Base-by-base conservation (phyloP, 92 coral and sea anemone species). In the Porites divaricata region DNA sequence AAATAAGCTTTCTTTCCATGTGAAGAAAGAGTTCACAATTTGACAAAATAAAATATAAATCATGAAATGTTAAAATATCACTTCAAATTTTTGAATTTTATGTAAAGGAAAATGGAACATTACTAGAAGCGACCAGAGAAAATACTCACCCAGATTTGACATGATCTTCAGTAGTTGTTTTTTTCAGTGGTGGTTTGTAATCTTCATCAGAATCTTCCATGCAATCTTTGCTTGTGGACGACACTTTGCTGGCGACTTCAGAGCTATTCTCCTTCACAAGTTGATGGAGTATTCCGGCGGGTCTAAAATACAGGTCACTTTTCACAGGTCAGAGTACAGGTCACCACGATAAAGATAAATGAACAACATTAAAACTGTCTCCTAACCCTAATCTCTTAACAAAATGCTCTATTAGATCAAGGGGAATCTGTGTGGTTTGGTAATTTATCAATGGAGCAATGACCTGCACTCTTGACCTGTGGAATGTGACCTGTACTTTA, bases 111-210 rank as follows among this genome's bases (percentile, higher is more conserved):
- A 51, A 75, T 66, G 62, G 79, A n/a, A 16, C 41, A 28, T 28
- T 28, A 28, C 41, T 28, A 28, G 5, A 28, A 28, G 41, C 41
- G 6, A 28, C 41, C 12, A 56, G 54, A 28, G 22, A 53, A 54
- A 58, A 22, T 75, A 76, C 70, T 77, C 67, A 77, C 81, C 81
- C 67, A 7, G 69, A 77, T 77, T 77, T 62, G 70, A 22, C 12
- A 19, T 9, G 23, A 61, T 16, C 56, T 28, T 77, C 70, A 16
- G 8, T 4, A 48, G 81, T 17, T 77, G 4, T 57, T 35, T 75
- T 22, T 28, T 28, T 28, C 41, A 28, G 41, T 28, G 41, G 41
- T 28, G 41, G 41, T 28, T 28, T 28, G 41, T 28, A 28, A 28
- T 28, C 41, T 28, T 28, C 41, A 28, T 83, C 80, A 9, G 85